phyloP scores from a whole-genome alignment of 2,113 vertebrate species.

The Glareola pratincola region DNA sequence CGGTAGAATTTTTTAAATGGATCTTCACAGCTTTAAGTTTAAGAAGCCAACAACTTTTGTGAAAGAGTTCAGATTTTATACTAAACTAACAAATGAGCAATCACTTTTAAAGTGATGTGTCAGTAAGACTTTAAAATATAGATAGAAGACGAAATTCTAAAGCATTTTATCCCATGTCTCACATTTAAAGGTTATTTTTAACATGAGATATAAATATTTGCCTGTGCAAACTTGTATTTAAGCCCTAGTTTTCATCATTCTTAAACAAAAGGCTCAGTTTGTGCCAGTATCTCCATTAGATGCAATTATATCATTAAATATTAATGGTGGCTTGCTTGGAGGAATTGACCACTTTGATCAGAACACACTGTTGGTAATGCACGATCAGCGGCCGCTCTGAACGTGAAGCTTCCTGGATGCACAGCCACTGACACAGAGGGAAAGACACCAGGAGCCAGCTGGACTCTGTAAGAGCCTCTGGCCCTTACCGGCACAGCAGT shows the following conservation, averaged over 20 bases:
- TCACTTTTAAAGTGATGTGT: neutral
- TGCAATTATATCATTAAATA: constrained; percentile 84
- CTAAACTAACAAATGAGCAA: neutral
- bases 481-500: accelerated
- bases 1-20: neutral
- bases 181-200: constrained; percentile 31
- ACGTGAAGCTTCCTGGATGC: neutral
- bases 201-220: constrained; percentile 19
- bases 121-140: neutral
- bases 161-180: neutral
- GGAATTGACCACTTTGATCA: constrained; percentile 55
- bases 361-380: constrained; percentile 46
- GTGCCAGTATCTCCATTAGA: constrained; percentile 72
- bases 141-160: neutral
- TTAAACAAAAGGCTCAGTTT: constrained; percentile 40
- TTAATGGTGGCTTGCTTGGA: constrained; percentile 72
- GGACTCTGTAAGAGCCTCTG: neutral
- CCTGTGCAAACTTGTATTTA: constrained; percentile 5
- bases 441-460: neutral
- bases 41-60: neutral
- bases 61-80: neutral
- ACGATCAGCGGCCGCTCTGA: neutral
- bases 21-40: neutral
- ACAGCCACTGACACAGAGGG: neutral
- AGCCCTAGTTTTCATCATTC: neutral